Conservation (phyloP, 2,113 vertebrate genomes). For the Dromas ardeola region DNA sequence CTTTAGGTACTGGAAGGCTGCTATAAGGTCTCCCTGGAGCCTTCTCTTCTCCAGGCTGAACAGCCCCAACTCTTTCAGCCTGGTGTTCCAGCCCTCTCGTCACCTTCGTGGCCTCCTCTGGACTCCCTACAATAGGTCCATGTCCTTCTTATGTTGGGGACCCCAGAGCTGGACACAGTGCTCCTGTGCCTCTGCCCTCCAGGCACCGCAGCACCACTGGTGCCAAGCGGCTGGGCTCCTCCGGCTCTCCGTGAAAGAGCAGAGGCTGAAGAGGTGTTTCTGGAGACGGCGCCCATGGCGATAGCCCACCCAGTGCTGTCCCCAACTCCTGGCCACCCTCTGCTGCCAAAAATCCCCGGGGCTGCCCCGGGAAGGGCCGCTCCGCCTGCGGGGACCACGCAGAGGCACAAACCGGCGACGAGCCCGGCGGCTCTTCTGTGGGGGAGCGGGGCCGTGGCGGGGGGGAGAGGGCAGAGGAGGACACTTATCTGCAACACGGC, state of each 20-base stretch:
- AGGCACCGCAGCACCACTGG: rapidly evolving
- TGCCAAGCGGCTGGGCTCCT: neutral
- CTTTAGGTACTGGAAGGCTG: neutral
- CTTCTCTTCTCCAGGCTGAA: neutral
- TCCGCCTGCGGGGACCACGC: neutral
- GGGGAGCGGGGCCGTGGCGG: no score
- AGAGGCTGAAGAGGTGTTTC: neutral
- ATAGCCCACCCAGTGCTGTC: no score
- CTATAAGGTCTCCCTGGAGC: neutral
- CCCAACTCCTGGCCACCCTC: neutral
- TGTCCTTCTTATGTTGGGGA: neutral
- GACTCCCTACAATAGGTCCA: neutral
- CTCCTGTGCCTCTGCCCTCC: neutral
- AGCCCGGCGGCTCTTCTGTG: no score
- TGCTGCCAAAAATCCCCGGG: neutral
- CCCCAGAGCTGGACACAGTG: neutral
- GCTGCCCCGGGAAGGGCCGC: neutral
- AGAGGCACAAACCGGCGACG: neutral
- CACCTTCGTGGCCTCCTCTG: neutral
- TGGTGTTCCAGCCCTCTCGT: neutral
- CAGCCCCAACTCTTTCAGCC: neutral
- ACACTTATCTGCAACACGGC: rapidly evolving
- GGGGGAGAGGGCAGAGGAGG: neutral
- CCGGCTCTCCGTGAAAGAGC: rapidly evolving
- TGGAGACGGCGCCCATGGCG: rapidly evolving